Base-by-base conservation (phyloP, 2,888 invertebrate genomes). In the Salticus scenicus region DNA sequence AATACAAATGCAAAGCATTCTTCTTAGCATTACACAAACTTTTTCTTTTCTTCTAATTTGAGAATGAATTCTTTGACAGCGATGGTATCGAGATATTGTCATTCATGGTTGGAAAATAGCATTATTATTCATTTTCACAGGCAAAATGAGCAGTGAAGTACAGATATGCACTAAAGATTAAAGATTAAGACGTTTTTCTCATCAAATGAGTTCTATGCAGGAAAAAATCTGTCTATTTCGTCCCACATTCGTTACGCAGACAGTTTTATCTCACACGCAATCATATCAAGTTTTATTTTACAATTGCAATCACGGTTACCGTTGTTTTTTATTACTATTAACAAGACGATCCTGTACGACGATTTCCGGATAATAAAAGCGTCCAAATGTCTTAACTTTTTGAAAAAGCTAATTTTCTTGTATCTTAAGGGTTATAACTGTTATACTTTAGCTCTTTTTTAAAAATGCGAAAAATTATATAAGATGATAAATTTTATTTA, bases 341-440 rank as follows among this genome's bases (percentile, higher is more conserved):
- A 57, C 4, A 24, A 24, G n/a, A 57, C 57, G 57, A 57, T 57
- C 24, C 24, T 57, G 5, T n/a, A 57, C 2, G 24, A 5, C 20
- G 24, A 24, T 57, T 57, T 57, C 57, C 57, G 57, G 57, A 57
- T 17, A 57, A 57, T 57, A 57, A 24, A 57, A 57, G 24, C 8
- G 24, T 24, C 10, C 24, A 2, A 5, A 7, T 2, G 7, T 47
- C n/a, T n/a, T n/a, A n/a, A n/a, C n/a, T n/a, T n/a, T n/a, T n/a
- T n/a, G n/a, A n/a, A n/a, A n/a, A n/a, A n/a, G n/a, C n/a, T n/a
- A n/a, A n/a, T n/a, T n/a, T n/a, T n/a, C n/a, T n/a, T n/a, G n/a
- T n/a, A n/a, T n/a, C n/a, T n/a, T n/a, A n/a, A n/a, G n/a, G n/a
- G n/a, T n/a, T n/a, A n/a, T n/a, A n/a, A n/a, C n/a, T n/a, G n/a